Conservation (phyloP, 2,113 vertebrate genomes). For the Zosterops lateralis region DNA sequence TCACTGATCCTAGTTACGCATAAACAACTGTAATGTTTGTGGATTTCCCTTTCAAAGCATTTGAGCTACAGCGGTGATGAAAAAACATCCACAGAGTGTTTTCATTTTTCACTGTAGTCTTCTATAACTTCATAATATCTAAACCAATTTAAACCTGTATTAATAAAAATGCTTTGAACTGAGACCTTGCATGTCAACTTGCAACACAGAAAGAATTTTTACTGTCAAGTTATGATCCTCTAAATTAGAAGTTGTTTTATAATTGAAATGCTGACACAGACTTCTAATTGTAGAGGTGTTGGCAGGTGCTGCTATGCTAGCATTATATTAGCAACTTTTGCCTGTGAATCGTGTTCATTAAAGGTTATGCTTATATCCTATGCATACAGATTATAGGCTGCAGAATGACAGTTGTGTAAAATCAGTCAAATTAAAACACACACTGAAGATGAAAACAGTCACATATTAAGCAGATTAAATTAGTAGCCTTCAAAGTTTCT, state of each 20-base stretch:
- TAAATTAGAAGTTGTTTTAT: conserved; percentile 44
- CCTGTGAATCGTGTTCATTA: conserved; percentile 23
- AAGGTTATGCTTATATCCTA: conserved; percentile 28
- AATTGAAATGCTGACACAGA: conserved; percentile 57
- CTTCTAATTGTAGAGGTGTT: conserved; percentile 49
- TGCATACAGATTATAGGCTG: neutral
- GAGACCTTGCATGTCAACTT: conserved; percentile 35
- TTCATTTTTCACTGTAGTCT: neutral
- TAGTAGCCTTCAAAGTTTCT: neutral
- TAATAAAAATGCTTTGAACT: conserved; percentile 61
- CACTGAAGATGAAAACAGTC: neutral
- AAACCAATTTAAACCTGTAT: conserved; percentile 42
- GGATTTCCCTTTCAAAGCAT: conserved; percentile 45
- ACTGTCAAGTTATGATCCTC: conserved; percentile 44
- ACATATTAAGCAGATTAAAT: conserved; percentile 35
- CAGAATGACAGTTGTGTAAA: conserved; percentile 24
- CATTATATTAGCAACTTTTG: conserved; percentile 34
- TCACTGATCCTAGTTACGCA: neutral
- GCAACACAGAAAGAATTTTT: conserved; percentile 44
- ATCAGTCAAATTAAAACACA: conserved; percentile 3
- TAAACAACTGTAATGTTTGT: neutral
- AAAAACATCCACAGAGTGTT: neutral
- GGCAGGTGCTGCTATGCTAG: conserved; percentile 25
- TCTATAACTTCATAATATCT: conserved; percentile 8
- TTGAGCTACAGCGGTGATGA: neutral